Evolutionary conservation across 2,113 vertebrate species (phyloP).

Genomic region (Pseudopodoces humilis): DNA sequence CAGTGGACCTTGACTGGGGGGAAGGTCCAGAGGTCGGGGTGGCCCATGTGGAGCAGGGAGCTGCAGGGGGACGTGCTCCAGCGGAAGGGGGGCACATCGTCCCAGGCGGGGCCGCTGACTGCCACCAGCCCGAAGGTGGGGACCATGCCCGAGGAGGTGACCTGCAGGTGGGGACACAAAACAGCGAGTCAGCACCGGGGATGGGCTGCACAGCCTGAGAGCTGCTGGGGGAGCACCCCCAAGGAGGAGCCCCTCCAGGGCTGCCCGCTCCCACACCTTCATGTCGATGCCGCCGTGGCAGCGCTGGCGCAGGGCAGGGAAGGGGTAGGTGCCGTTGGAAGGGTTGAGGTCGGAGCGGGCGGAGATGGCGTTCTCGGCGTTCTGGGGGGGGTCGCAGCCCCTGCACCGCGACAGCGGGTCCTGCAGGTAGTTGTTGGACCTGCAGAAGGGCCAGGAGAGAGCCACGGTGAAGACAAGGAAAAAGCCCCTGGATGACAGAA

Average conservation of each 20-base stretch:
- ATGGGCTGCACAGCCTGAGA: accelerated
- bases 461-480: accelerated
- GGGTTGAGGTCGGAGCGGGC: constrained; percentile 93
- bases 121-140: constrained; percentile 79
- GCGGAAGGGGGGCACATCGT: constrained; percentile 87
- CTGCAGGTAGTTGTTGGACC: constrained; percentile 89
- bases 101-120: constrained; percentile 87
- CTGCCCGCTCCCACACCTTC: constrained; percentile 76
- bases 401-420: constrained; percentile 86
- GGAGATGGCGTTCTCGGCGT: constrained; percentile 89
- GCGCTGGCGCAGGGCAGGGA: constrained; percentile 87
- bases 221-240: too few species aligned
- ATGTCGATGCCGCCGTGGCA: constrained; percentile 89
- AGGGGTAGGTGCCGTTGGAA: constrained; percentile 90
- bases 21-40: constrained; percentile 92
- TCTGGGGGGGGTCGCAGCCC: constrained; percentile 79
- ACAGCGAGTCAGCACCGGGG: accelerated
- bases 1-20: constrained; percentile 81
- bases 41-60: constrained; percentile 85
- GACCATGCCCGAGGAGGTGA: constrained; percentile 83
- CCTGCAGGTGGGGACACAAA: constrained; percentile 55
- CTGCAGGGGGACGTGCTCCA: constrained; percentile 89
- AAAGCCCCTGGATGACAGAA: accelerated
- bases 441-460: background rate
- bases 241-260: background rate